Percentiles rank a stretch among this genome's conserved stretches.
Evolutionary conservation across 1,140 invertebrate genomes (phyloP).

Genomic region (Lepidurus couesii): DNA sequence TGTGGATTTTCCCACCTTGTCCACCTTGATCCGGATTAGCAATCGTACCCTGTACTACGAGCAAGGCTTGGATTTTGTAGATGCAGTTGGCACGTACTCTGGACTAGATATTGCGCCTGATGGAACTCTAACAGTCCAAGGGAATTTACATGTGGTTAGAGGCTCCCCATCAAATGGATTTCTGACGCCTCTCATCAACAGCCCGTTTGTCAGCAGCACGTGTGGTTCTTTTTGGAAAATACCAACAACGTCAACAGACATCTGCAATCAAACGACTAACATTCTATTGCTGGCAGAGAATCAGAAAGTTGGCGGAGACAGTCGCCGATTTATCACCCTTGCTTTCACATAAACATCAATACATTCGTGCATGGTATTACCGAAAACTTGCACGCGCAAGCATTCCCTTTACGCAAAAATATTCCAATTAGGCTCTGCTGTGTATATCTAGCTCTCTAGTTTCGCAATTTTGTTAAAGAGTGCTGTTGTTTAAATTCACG

Average conservation of each 20-base stretch:
- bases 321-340: not conserved
- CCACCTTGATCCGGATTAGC: not conserved
- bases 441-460: too few relatives aligned
- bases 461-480: too few relatives aligned
- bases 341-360: not conserved
- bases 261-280: not conserved
- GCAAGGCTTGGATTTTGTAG: not conserved
- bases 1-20: not conserved
- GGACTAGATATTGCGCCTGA: constrained; percentile 7
- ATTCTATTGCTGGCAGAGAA: not conserved
- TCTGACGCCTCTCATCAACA: not conserved
- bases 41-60: not conserved
- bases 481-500: too few relatives aligned
- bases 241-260: not conserved
- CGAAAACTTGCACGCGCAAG: too few relatives aligned
- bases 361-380: too few relatives aligned
- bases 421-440: too few relatives aligned
- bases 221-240: constrained; percentile 8
- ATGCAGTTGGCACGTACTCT: not conserved
- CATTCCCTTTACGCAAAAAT: too few relatives aligned
- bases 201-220: not conserved
- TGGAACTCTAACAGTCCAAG: not conserved
- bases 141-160: not conserved
- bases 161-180: not conserved
- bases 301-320: not conserved